Evolutionary conservation across 1,140 invertebrate species (phyloP), one percentile per base, ranked within the genome.

Genomic region (Drosophila kohkoa): DNA sequence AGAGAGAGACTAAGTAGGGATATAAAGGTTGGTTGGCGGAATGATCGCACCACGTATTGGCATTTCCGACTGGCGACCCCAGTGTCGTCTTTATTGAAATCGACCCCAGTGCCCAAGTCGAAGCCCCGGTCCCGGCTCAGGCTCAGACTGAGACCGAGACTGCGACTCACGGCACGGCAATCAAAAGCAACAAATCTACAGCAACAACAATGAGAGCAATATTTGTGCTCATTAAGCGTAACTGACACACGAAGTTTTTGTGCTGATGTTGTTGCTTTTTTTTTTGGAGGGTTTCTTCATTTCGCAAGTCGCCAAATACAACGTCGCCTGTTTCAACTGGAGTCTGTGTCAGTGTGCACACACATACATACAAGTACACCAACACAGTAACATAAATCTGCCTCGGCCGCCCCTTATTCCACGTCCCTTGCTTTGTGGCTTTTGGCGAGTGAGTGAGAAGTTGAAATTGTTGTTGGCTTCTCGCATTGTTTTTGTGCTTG

Each of bases 161-260:
- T n/a, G 43, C 11, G 60, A 55, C 52, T 65, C 82, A 86, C 79
- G 82, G 79, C 68, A 79, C 48, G 69, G 76, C 82, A 87, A 88
- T 88, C 82, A 82, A 82, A 88, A 72, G 77, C 66, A 82, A 75
- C 67, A 88, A 87, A 88, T 88, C 79, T 88, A 77, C 83, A 88
- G 68, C 79, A 73, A 64, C 72, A 88, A 60, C 85, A 88, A 88
- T 78, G 75, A 79, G 85, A 89, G 85, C 85, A 89, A 85, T 88
- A 83, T 88, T 81, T 89, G 85, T 88, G 85, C 85, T 88, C 85
- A 88, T 89, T 89, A 89, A 89, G 85, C 85, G 85, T 88, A 88
- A 88, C 85, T 88, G 85, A 88, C 85, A 88, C 85, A 88, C 83
- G 85, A 89, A 81, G 78, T 89, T 81, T 81, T 73, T 48, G 25